Base-by-base conservation (phyloP, 2,888 invertebrate species). In the Limnephilus rhombicus region DNA sequence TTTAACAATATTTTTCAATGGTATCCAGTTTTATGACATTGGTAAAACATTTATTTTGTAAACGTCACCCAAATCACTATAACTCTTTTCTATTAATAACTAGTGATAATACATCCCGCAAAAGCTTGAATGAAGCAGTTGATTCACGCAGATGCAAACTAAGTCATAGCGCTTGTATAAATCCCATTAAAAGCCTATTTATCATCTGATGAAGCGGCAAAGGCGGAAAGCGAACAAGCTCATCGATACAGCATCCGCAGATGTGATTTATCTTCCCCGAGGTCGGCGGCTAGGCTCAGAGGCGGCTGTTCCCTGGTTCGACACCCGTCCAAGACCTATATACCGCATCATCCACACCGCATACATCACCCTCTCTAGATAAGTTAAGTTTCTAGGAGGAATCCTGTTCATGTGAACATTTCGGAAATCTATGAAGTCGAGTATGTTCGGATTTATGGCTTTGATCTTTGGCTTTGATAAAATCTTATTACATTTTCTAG, bases 241-340 rank as follows among this genome's bases (percentile, higher is more conserved):
- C 83, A 83, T 83, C 83, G 83, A 83, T 34, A 83, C 83, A 34
- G 37, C 34, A 34, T 83, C 37, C 83, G 83, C 68, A 68, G 68
- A 68, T 45, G 86, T 86, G 86, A 86, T 86, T 86, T 88, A 80
- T 88, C 34, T 53, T 11, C 68, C 11, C n/a, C 80, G 80, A 24
- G 53, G 80, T 53, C 41, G 88, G 31, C 88, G 88, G 88, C 80
- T n/a, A 80, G 53, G 53, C 53, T 88, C 37, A 88, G 88, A 88
- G 80, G 88, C 88, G 88, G 88, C 88, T 29, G 88, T 24, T 34
- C 88, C 88, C 68, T 80, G 80, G 88, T 88, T 88, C 88, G 88
- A 88, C 88, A 88, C 80, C 68, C 88, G 88, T 37, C 29, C 86
- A n/a, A 80, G 88, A 53, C 88, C 80, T 88, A 88, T 88, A 37